A percentile compares a stretch with the other conserved stretches of the same genome.
These are phyloP conservation scores for Ephestia elutella DNA, from an alignment of 1,140 invertebrate species.

Conservation along the genomic window DNA sequence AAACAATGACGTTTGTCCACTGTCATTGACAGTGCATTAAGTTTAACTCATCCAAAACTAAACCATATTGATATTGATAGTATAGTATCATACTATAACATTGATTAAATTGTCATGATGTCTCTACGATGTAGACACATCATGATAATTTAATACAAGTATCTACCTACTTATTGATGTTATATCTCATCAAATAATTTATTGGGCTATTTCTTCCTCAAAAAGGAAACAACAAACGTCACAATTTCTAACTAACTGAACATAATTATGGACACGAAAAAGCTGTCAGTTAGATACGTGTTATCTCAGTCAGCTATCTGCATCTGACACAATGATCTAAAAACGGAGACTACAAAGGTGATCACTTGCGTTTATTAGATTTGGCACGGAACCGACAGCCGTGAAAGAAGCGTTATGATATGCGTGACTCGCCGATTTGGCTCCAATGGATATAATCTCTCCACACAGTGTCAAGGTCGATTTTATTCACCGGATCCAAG, in stretches of 20 bases:
- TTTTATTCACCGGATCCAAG: conserved; percentile 19
- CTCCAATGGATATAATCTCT: conserved; percentile 41
- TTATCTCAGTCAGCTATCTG: conserved; percentile 11
- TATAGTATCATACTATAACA: no score
- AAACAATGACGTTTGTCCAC: no score
- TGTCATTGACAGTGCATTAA: no score
- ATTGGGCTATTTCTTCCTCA: no score
- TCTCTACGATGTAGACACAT: no score
- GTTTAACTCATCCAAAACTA: no score
- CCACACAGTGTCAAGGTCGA: conserved; percentile 35
- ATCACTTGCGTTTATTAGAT: conserved; percentile 41
- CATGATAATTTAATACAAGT: no score
- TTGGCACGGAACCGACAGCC: conserved; percentile 33
- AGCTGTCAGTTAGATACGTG: not conserved
- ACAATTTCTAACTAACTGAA: not conserved
- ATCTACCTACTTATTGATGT: no score
- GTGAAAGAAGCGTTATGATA: conserved; percentile 40
- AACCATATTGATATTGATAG: no score
- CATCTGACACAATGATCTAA: conserved; percentile 42
- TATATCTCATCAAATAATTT: no score
- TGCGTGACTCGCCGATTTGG: conserved; percentile 49
- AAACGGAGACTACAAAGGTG: conserved; percentile 30
- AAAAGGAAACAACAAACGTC: not conserved
- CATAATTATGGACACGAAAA: not conserved
- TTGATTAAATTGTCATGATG: no score